Conservation (phyloP, 2,113 vertebrate species). For the Colinus virginianus region DNA sequence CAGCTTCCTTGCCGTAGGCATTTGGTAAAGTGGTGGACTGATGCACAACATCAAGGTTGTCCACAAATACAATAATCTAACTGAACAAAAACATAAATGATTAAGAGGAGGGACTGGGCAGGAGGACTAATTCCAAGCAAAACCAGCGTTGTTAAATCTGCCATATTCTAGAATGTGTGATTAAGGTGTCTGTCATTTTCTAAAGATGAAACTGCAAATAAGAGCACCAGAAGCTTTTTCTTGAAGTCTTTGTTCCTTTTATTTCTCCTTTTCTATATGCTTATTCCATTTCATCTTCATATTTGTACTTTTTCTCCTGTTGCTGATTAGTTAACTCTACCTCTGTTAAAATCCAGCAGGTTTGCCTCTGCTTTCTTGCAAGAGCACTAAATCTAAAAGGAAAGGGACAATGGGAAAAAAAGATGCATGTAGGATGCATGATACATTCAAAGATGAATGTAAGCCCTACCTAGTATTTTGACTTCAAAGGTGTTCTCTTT, state of each 20-base stretch:
- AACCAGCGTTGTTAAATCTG: background rate
- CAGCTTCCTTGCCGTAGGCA: background rate
- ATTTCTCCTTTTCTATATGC: background rate
- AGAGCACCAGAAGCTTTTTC: background rate
- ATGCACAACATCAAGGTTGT: background rate
- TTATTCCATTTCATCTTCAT: conserved; percentile 18
- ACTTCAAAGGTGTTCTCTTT: background rate
- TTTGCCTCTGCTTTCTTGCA: background rate
- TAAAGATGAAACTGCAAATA: conserved; percentile 6
- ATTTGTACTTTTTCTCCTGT: background rate
- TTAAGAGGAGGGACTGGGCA: background rate
- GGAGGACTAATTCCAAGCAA: background rate
- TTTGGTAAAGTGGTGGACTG: background rate
- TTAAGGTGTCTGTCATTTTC: background rate
- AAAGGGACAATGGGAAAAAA: background rate
- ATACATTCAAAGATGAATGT: background rate
- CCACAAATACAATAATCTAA: background rate
- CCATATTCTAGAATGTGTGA: background rate
- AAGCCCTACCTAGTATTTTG: background rate
- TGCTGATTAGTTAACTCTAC: background rate
- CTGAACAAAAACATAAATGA: background rate
- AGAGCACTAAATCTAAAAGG: background rate
- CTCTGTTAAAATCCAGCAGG: background rate
- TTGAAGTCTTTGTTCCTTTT: conserved; percentile 4
- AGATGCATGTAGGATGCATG: background rate